Evolutionary conservation across 2,113 vertebrate genomes (phyloP).

Genomic region (Hippocampus barbouri): DNA sequence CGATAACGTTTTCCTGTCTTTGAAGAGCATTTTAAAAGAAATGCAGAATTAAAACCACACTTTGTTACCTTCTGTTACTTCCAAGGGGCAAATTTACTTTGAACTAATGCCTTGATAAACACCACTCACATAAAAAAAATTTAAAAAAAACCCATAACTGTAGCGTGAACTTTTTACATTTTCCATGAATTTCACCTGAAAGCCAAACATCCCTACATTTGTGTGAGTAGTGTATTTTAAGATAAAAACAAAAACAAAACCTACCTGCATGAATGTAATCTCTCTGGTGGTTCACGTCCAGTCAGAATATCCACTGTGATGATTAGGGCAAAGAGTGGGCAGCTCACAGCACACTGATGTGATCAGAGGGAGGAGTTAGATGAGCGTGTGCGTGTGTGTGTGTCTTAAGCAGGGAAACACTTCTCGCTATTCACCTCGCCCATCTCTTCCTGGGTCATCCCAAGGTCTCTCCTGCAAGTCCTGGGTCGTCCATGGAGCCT

Average conservation of each 20-base stretch:
- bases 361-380: conserved; percentile 55
- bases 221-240: too few relatives aligned
- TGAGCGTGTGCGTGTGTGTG: not conserved
- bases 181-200: too few relatives aligned
- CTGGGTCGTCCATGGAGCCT: too few relatives aligned
- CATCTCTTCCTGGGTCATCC: too few relatives aligned
- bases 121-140: not conserved
- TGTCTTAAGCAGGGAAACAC: too few relatives aligned
- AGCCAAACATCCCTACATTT: too few relatives aligned
- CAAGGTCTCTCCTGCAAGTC: too few relatives aligned
- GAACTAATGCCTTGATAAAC: not conserved
- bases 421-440: too few relatives aligned
- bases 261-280: conserved; percentile 43
- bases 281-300: not conserved
- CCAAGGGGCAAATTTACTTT: not conserved
- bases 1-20: not conserved
- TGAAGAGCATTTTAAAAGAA: not conserved
- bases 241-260: not conserved
- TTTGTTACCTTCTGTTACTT: not conserved
- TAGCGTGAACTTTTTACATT: too few relatives aligned
- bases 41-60: not conserved
- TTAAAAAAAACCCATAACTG: conserved; percentile 48
- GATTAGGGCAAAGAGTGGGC: conserved; percentile 8
- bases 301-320: not conserved
- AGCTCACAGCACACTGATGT: conserved; percentile 25